phyloP scores from a whole-genome alignment of 2,113 vertebrate genomes.

The Mustelus asterias region DNA sequence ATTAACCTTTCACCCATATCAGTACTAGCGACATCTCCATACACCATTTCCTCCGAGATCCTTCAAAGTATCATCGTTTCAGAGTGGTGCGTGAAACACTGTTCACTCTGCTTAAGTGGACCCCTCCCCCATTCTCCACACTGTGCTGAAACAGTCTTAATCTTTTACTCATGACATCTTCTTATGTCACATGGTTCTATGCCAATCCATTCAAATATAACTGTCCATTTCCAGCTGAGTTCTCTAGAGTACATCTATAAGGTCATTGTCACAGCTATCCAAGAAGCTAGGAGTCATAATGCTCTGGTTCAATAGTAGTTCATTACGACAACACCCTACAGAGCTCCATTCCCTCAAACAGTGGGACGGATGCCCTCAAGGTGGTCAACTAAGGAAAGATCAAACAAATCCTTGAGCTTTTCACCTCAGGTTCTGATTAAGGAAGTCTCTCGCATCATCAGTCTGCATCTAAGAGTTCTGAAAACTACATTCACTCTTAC shows the following conservation, averaged over 20 bases:
- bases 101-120: not conserved
- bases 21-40: not conserved
- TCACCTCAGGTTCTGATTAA: not conserved
- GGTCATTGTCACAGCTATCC: not conserved
- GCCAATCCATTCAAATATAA: not conserved
- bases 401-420: not conserved
- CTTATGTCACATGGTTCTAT: not conserved
- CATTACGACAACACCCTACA: not conserved
- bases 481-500: not conserved
- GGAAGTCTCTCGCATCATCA: not conserved
- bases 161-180: not conserved
- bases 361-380: not conserved
- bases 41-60: not conserved
- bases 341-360: not conserved
- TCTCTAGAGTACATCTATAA: not conserved
- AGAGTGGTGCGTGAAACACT: not conserved
- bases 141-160: not conserved
- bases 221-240: not conserved
- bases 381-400: not conserved
- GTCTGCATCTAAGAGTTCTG: not conserved
- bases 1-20: not conserved
- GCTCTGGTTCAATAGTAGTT: not conserved
- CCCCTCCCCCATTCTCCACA: not conserved
- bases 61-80: not conserved
- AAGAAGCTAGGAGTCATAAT: not conserved